phyloP scores from a whole-genome alignment of 2,113 vertebrate genomes.

The Phalacrocorax aristotelis region DNA sequence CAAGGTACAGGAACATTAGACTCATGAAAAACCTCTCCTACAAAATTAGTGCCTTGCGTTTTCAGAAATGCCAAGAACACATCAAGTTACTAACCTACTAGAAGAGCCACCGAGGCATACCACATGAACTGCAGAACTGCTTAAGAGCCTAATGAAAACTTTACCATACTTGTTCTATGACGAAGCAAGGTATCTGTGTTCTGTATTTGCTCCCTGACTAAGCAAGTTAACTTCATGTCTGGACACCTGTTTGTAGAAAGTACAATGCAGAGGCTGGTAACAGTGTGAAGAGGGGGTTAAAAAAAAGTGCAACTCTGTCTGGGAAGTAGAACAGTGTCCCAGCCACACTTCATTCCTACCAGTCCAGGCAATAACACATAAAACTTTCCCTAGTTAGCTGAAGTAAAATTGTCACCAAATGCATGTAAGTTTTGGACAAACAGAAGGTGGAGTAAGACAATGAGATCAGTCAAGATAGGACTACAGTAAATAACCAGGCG shows the following conservation, averaged over 20 bases:
- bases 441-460: not conserved
- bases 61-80: not conserved
- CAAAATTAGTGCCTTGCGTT: not conserved
- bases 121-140: not conserved
- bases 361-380: not conserved
- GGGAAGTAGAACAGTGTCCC: not conserved
- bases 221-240: not conserved
- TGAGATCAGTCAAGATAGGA: not conserved
- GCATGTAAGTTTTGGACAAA: not conserved
- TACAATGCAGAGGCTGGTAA: not conserved
- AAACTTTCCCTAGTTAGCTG: not conserved
- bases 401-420: not conserved
- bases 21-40: not conserved
- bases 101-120: not conserved
- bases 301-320: not conserved
- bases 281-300: accelerated
- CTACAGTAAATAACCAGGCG: not conserved
- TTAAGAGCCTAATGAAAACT: not conserved
- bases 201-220: not conserved
- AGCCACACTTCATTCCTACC: not conserved
- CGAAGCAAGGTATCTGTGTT: not conserved
- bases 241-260: not conserved
- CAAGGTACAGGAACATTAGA: not conserved
- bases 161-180: not conserved
- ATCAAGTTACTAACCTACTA: not conserved